Evolutionary conservation across 1,140 invertebrate species (phyloP), one percentile per base, ranked within the genome.

Genomic region (Cherax destructor): DNA sequence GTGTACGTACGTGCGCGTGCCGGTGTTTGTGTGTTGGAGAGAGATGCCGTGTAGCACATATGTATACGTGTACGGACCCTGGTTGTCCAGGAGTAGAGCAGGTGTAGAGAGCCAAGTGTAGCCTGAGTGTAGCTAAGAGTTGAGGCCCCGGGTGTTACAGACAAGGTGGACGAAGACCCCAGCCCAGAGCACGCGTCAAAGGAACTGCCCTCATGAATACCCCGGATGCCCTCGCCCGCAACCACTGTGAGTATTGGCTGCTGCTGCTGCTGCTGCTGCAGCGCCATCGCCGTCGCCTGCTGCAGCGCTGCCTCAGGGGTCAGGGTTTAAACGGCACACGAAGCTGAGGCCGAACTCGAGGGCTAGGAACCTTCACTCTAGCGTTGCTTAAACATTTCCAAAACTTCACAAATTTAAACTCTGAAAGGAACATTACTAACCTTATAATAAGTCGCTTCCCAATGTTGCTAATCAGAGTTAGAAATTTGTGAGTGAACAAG

Each of bases 131-230:
- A 65, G 89, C 89, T 91, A 91, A 91, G 89, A 59, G 89, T 52
- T 24, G 61, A 77, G 89, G 83, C 59, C 30, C 88, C 61, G 80
- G 89, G 89, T 85, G 83, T 91, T 91, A 84, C 89, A 91, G 89
- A 91, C 89, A 91, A 74, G 69, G 89, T 91, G 89, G 89, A 91
- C 72, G 89, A 91, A 83, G 89, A 91, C 24, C 89, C 83, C n/a
- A 78, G 4, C 49, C 21, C 83, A 30, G 83, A 91, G 56, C 89
- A 91, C n/a, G 50, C 49, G n/a, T 77, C 89, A 52, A 91, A 91
- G 89, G 89, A 91, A 79, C 69, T 91, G 69, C 83, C 89, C 76
- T 91, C 89, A 30, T 91, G 89, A 91, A 65, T 59, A 47, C 56
- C 83, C 87, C 49, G 24, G 24, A 85, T 1, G 30, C 74, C 30